Evolutionary conservation across 2,888 invertebrate species (phyloP).

Genomic region (Apodemia duryi): DNA sequence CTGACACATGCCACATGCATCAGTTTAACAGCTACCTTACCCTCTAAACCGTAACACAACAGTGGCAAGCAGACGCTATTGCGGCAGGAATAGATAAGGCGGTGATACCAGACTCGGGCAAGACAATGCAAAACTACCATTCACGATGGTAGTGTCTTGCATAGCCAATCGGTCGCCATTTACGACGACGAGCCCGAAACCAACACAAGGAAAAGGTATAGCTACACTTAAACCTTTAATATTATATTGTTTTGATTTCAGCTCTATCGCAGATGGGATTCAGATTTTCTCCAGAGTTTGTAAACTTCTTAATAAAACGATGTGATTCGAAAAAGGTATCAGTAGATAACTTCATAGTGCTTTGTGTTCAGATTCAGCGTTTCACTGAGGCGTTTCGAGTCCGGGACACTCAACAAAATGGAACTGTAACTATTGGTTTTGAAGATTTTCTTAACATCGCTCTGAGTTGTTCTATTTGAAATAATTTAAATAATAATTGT

Average conservation of each 20-base stretch:
- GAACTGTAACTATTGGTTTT: slow-evolving; percentile 90
- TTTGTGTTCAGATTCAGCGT: slow-evolving; percentile 92
- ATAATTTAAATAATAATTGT: background rate
- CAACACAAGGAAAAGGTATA: no score
- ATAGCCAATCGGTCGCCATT: no score
- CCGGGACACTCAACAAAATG: slow-evolving; percentile 89
- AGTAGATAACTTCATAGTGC: slow-evolving; percentile 92
- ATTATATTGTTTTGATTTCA: slow-evolving; percentile 40
- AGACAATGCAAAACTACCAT: no score
- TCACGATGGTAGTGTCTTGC: no score
- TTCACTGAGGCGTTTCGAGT: slow-evolving; percentile 92
- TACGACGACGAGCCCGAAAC: no score
- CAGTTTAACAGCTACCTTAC: no score
- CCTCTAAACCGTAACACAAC: no score
- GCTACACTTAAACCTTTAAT: background rate
- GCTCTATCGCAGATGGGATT: slow-evolving; percentile 95
- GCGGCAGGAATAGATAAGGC: no score
- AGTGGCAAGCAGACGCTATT: no score
- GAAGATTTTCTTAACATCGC: slow-evolving; percentile 95
- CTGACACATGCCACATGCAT: no score
- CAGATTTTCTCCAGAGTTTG: slow-evolving; percentile 88
- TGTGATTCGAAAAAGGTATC: slow-evolving; percentile 84
- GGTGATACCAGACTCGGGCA: no score
- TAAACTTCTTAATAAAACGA: slow-evolving; percentile 84
- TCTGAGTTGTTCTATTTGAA: slow-evolving; percentile 83